phyloP scores from a whole-genome alignment of 2,888 invertebrate genomes.

The Apeira syringaria region DNA sequence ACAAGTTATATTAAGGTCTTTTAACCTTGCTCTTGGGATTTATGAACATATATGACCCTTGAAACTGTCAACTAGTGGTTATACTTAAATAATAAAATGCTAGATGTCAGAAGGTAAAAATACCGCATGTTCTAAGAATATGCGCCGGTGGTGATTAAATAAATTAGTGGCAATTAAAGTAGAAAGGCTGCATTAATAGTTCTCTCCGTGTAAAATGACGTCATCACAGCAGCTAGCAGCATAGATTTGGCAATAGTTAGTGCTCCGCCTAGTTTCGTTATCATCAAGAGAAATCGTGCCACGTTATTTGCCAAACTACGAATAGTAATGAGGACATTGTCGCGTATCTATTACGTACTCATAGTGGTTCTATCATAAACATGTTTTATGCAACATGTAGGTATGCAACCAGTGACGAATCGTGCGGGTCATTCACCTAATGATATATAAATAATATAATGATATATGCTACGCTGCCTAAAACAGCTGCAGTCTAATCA shows the following conservation, averaged over 20 bases:
- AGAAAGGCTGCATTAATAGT: neutral
- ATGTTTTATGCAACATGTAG: neutral
- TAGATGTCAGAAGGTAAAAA: no score
- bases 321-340: neutral
- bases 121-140: no score
- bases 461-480: neutral
- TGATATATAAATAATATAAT: no score
- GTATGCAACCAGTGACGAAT: neutral
- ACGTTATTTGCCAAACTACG: neutral
- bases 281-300: slow-evolving; percentile 17
- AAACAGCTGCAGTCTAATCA: neutral
- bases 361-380: neutral
- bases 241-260: neutral
- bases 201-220: neutral
- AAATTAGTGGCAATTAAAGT: no score
- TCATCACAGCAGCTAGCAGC: neutral
- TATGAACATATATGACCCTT: no score
- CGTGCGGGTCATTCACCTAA: neutral
- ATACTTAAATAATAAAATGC: no score
- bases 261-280: slow-evolving; percentile 1
- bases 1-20: no score
- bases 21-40: no score
- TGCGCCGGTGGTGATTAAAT: no score
- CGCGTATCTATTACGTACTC: neutral
- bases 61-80: no score